Conservation (phyloP, 2,888 invertebrate species). For the Mythimna vitellina region DNA sequence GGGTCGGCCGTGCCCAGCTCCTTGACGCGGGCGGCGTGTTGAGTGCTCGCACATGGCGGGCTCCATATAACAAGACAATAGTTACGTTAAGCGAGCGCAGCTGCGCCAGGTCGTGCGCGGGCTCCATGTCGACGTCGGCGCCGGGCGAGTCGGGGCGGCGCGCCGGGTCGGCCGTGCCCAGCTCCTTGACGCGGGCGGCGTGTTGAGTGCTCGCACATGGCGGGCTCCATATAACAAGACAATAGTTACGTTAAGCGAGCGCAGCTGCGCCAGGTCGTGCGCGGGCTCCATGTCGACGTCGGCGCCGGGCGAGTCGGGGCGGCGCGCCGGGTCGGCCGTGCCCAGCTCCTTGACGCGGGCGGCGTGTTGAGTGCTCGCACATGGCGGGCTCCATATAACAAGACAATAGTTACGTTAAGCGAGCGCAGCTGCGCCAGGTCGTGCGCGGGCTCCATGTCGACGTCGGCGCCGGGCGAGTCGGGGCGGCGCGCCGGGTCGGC, state of each 20-base stretch:
- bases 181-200: constrained; percentile 98
- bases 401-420: constrained; percentile 89
- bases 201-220: constrained; percentile 99
- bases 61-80: too few species aligned
- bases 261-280: constrained; percentile 95
- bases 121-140: constrained; percentile 90
- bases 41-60: constrained; percentile 99
- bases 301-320: constrained; percentile 75
- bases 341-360: constrained; percentile 99
- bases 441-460: constrained; percentile 91
- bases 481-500: constrained; percentile 92
- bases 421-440: constrained; percentile 97
- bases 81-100: constrained; percentile 94
- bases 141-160: constrained; percentile 80
- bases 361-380: constrained; percentile 99
- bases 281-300: constrained; percentile 91
- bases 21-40: constrained; percentile 99
- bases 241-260: constrained; percentile 93
- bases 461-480: constrained; percentile 79
- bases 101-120: constrained; percentile 94
- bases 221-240: too few species aligned
- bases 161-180: constrained; percentile 96
- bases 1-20: constrained; percentile 97
- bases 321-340: constrained; percentile 93
- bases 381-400: too few species aligned